phyloP scores from a whole-genome alignment of 1,140 invertebrate genomes.

The Fopius arisanus region DNA sequence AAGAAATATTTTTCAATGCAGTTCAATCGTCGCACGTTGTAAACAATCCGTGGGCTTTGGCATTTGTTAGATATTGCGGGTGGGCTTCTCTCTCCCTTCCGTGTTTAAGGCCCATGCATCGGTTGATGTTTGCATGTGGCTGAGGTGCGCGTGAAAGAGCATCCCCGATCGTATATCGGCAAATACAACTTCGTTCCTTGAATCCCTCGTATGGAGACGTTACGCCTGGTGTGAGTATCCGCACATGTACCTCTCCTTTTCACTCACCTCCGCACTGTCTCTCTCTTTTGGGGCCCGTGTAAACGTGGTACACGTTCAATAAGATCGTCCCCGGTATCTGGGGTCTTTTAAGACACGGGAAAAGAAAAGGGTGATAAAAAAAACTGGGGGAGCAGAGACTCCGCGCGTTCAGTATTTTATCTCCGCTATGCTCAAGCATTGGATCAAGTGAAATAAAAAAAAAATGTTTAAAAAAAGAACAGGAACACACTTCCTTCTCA shows the following conservation, averaged over 20 bases:
- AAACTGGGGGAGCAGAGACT: not conserved
- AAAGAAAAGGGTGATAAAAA: slow-evolving; percentile 17
- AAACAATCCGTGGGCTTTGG: slow-evolving; percentile 44
- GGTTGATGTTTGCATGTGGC: not conserved
- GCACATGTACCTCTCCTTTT: slow-evolving; percentile 25
- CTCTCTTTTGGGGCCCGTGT: slow-evolving; percentile 18
- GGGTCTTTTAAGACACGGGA: not conserved
- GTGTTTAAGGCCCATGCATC: slow-evolving; percentile 19
- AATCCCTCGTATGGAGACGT: slow-evolving; percentile 58
- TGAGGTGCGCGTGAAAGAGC: slow-evolving; percentile 38
- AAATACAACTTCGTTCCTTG: slow-evolving; percentile 56
- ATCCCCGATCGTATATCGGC: slow-evolving; percentile 61
- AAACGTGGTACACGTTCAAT: slow-evolving; percentile 15
- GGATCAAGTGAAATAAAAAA: slow-evolving; percentile 8
- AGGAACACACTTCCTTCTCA: not conserved
- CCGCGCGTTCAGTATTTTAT: slow-evolving; percentile 16
- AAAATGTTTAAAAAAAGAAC: not conserved
- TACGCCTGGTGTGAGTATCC: slow-evolving; percentile 38
- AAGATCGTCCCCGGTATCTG: not conserved
- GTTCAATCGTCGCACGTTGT: slow-evolving; percentile 45
- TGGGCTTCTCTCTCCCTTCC: slow-evolving; percentile 49
- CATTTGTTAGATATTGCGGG: slow-evolving; percentile 49
- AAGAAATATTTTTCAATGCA: not conserved
- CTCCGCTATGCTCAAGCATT: slow-evolving; percentile 23
- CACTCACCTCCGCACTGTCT: slow-evolving; percentile 3